Evolutionary conservation across 2,888 invertebrate genomes (phyloP).

Genomic region (Miltochrista miniata): DNA sequence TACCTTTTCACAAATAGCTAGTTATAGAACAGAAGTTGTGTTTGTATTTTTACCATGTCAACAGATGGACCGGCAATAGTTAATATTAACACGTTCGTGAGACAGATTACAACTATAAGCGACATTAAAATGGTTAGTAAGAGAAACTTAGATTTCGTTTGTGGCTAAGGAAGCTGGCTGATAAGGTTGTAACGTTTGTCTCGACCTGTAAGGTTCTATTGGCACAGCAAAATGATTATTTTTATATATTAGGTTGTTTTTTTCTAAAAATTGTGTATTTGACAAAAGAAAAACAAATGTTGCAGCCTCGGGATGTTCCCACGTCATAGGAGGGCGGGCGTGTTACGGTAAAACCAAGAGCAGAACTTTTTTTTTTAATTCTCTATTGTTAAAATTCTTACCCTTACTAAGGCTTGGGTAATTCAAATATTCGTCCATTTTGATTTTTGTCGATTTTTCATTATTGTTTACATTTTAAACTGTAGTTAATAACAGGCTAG

Average conservation of each 20-base stretch:
- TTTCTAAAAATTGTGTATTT: constrained; percentile 1
- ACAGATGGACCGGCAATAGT: constrained; percentile 98
- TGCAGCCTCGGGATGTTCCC: constrained; percentile 40
- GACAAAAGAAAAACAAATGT: constrained; percentile 28
- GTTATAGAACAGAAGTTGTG: constrained; percentile 14
- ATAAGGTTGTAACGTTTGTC: constrained; percentile 41
- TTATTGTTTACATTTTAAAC: too few relatives aligned
- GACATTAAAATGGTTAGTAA: constrained; percentile 99
- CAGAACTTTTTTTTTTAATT: constrained; percentile 22
- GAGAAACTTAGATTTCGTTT: constrained; percentile 5
- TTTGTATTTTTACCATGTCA: constrained; percentile 42
- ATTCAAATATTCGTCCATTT: too few relatives aligned
- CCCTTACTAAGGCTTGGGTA: neutral
- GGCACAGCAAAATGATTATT: too few relatives aligned
- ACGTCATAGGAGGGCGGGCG: constrained; percentile 59
- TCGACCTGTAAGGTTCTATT: neutral
- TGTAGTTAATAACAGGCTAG: too few relatives aligned
- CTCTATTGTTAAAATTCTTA: constrained; percentile 10
- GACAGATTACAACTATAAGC: constrained; percentile 99
- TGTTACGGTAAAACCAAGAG: constrained; percentile 38
- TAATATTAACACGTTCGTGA: constrained; percentile 98
- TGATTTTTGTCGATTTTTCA: too few relatives aligned
- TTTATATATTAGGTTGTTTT: too few relatives aligned
- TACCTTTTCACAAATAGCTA: too few relatives aligned
- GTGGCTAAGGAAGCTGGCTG: constrained; percentile 15